Percentiles rank a stretch among this genome's conserved stretches.
Evolutionary conservation across 2,797 vertebrate species (phyloP).

Genomic region (Lacerta agilis): DNA sequence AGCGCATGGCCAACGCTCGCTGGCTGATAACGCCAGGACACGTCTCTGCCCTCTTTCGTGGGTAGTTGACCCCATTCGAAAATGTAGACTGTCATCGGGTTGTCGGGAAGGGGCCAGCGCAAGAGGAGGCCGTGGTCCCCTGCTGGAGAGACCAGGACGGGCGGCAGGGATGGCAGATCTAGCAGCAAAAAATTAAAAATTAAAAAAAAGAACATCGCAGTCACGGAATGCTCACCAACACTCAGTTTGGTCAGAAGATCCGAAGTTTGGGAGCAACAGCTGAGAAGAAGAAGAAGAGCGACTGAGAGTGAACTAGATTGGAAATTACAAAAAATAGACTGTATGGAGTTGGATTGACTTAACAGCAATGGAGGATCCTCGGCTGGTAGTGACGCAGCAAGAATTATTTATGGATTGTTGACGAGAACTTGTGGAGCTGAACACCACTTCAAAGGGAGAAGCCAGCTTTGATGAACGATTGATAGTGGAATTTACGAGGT

Average conservation of each 20-base stretch:
- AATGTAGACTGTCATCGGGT: conserved; percentile 61
- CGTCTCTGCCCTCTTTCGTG: not conserved
- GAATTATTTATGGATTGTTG: too few species aligned
- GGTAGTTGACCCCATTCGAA: conserved; percentile 76
- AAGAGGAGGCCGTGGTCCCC: conserved; percentile 60
- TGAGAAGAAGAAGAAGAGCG: too few species aligned
- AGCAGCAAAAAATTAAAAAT: not conserved
- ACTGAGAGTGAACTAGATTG: too few species aligned
- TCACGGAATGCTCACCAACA: not conserved
- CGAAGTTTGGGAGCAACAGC: too few species aligned
- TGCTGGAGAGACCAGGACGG: not conserved
- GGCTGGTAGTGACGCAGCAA: too few species aligned
- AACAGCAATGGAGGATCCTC: too few species aligned
- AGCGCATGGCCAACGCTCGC: conserved; percentile 36
- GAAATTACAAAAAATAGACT: too few species aligned
- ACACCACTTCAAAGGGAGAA: too few species aligned
- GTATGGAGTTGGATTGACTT: too few species aligned
- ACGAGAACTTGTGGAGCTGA: too few species aligned
- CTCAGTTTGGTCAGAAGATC: not conserved
- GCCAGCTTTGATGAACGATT: too few species aligned
- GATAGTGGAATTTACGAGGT: too few species aligned
- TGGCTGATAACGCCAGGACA: not conserved
- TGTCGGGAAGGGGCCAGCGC: conserved; percentile 60
- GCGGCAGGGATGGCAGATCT: not conserved
- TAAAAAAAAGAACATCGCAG: not conserved